phyloP scores from a whole-genome alignment of 1,140 invertebrate species.

The Babylonia areolata region DNA sequence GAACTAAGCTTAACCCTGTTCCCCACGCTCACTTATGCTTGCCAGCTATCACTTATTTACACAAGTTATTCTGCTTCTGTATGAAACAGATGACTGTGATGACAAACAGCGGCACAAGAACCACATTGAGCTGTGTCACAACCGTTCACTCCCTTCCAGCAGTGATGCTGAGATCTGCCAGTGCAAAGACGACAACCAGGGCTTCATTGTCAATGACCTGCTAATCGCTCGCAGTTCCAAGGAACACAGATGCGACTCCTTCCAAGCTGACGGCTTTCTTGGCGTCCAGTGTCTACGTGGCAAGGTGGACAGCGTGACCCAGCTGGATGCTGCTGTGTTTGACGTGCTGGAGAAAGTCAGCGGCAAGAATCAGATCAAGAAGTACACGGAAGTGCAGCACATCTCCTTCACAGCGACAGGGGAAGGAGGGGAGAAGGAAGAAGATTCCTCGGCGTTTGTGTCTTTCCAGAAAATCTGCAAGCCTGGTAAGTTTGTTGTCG shows the following conservation, averaged over 20 bases:
- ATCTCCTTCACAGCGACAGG: neutral
- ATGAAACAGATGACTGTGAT: neutral
- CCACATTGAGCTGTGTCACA: neutral
- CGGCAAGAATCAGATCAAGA: neutral
- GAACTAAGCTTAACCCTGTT: too few species aligned
- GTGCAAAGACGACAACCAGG: neutral
- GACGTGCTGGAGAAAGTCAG: neutral
- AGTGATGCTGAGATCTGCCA: neutral
- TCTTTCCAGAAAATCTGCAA: neutral
- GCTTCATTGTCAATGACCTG: neutral
- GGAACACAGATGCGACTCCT: neutral
- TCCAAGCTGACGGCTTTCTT: neutral
- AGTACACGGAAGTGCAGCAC: neutral
- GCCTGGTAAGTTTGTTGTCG: neutral
- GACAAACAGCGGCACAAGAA: neutral
- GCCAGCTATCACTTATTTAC: too few species aligned
- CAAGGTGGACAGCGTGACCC: neutral
- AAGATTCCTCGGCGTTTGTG: neutral
- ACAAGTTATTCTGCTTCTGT: too few species aligned
- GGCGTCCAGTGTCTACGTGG: neutral
- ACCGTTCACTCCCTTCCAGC: neutral
- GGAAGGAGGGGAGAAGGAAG: too few species aligned
- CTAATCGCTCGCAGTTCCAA: neutral
- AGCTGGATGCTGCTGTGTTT: neutral
- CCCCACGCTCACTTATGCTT: too few species aligned